Conservation (phyloP, 1,140 invertebrate genomes). For the Gryllus bimaculatus region DNA sequence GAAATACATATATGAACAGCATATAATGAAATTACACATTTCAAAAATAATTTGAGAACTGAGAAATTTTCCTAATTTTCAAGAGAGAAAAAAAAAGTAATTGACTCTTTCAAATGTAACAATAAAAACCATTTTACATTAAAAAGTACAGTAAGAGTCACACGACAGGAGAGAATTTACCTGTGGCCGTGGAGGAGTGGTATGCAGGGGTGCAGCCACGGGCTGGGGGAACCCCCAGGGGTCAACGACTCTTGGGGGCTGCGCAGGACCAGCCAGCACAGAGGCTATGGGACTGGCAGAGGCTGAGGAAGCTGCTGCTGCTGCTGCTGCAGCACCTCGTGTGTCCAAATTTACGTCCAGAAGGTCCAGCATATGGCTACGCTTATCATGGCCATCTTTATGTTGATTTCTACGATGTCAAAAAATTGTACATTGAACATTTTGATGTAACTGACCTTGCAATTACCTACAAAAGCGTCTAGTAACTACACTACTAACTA, state of each 20-base stretch:
- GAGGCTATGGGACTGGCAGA: neutral
- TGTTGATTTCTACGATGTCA: neutral
- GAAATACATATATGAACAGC: no score
- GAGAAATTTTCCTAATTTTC: no score
- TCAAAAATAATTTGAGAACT: no score
- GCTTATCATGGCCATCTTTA: conserved; percentile 22
- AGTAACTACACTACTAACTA: neutral
- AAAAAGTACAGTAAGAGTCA: no score
- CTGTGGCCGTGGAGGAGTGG: conserved; percentile 37
- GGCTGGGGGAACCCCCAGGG: conserved; percentile 61
- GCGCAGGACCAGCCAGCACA: neutral
- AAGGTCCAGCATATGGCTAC: conserved; percentile 70
- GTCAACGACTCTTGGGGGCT: conserved; percentile 41
- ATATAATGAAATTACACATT: no score
- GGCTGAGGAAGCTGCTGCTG: neutral
- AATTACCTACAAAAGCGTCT: no score
- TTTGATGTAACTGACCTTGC: no score
- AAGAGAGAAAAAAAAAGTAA: no score
- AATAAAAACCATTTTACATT: no score
- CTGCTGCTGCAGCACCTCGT: conserved; percentile 21
- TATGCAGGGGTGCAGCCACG: conserved; percentile 6
- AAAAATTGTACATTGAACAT: neutral
- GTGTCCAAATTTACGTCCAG: conserved; percentile 65
- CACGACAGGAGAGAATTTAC: conserved; percentile 27
- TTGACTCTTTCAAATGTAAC: no score